phyloP scores from a whole-genome alignment of 2,113 vertebrate species.

The Calcarius ornatus region DNA sequence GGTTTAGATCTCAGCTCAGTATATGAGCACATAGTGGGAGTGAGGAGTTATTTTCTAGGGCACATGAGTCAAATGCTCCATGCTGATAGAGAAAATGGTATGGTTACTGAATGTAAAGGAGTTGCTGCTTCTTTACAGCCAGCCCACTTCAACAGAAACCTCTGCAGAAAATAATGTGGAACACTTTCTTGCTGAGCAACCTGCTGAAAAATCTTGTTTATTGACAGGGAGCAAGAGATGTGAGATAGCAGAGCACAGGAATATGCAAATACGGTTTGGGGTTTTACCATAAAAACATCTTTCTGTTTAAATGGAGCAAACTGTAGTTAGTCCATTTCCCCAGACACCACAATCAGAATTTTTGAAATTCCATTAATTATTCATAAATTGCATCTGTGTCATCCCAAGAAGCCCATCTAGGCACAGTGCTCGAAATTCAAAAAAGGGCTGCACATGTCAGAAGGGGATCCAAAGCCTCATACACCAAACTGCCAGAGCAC shows the following conservation, averaged over 20 bases:
- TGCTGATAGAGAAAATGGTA: constrained; percentile 29
- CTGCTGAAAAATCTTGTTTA: not conserved
- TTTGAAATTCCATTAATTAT: not conserved
- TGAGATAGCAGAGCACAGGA: not conserved
- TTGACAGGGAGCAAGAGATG: not conserved
- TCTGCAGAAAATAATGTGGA: not conserved
- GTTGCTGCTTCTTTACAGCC: not conserved
- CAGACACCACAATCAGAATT: not conserved
- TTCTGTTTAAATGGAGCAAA: constrained; percentile 13
- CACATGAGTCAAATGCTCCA: constrained; percentile 28
- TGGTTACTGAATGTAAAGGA: constrained; percentile 35
- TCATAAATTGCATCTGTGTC: not conserved
- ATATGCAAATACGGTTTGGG: not conserved
- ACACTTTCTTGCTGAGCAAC: not conserved
- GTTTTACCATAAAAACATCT: constrained; percentile 35
- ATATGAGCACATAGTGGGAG: not conserved
- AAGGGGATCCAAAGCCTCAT: not conserved
- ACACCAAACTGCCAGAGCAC: not conserved
- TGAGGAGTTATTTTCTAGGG: constrained; percentile 45
- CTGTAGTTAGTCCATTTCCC: constrained; percentile 18
- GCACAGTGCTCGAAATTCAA: not conserved
- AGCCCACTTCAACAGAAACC: constrained; percentile 8
- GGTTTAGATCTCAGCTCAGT: constrained; percentile 7
- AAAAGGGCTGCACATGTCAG: not conserved
- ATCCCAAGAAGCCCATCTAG: not conserved